These are phyloP conservation scores for Sebastes itinus DNA, from an alignment of 2,797 vertebrate species.

Conservation along the genomic window DNA sequence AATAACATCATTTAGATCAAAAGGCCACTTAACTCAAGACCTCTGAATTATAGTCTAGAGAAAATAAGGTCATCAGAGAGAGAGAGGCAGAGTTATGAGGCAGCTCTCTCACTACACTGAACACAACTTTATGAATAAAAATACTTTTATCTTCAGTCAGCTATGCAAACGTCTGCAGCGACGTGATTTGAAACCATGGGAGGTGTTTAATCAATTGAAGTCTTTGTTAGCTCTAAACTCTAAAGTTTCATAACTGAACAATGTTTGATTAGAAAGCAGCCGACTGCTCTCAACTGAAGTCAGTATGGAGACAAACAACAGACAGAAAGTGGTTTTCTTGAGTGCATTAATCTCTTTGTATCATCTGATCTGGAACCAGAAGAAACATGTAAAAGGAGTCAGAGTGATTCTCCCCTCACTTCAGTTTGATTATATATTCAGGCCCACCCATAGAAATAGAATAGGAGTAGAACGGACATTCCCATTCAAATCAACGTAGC, in stretches of 20 bases:
- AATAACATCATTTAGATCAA: slow-evolving; percentile 60
- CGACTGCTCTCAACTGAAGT: not conserved
- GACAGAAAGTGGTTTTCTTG: not conserved
- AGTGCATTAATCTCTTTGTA: not conserved
- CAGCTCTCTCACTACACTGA: not conserved
- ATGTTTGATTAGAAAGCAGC: slow-evolving; percentile 2
- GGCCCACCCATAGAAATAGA: not conserved
- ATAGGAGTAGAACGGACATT: not conserved
- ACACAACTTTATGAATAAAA: slow-evolving; percentile 8
- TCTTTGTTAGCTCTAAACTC: not conserved
- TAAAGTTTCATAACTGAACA: not conserved
- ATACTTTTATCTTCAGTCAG: not conserved
- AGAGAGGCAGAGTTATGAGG: not conserved
- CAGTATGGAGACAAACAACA: not conserved
- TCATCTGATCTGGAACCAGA: not conserved
- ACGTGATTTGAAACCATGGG: not conserved
- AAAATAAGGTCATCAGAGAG: slow-evolving; percentile 45
- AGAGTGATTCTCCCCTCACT: not conserved
- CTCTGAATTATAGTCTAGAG: slow-evolving; percentile 31
- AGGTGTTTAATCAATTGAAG: not conserved
- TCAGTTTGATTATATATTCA: slow-evolving; percentile 26
- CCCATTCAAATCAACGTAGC: not conserved
- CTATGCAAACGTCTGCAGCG: not conserved
- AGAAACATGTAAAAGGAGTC: not conserved
- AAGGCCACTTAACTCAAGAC: slow-evolving; percentile 49